Evolutionary conservation across 2,797 vertebrate genomes (phyloP).

Genomic region (Coregonus ussuriensis): DNA sequence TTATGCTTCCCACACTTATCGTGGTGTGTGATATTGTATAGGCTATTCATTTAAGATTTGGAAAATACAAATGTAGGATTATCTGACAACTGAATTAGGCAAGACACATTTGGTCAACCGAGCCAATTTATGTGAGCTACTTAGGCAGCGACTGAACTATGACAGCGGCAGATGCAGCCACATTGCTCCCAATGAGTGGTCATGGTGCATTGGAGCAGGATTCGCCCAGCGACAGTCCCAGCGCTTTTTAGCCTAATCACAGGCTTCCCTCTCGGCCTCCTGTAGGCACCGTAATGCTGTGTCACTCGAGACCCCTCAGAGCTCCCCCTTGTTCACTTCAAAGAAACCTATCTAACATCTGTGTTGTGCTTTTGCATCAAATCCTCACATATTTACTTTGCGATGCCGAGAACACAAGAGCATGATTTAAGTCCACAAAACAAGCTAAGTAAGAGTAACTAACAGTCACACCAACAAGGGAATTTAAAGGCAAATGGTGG

Average conservation of each 20-base stretch:
- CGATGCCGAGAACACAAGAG: constrained; percentile 53
- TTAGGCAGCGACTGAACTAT: constrained; percentile 23
- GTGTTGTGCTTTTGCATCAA: constrained; percentile 58
- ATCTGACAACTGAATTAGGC: constrained; percentile 14
- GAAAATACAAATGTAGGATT: constrained; percentile 3
- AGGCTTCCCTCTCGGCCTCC: constrained; percentile 70
- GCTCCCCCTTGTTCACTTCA: constrained; percentile 41
- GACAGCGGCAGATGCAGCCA: constrained; percentile 53
- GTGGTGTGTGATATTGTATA: neutral
- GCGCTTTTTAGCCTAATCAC: constrained; percentile 59
- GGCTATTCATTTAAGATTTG: neutral
- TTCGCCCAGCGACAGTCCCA: constrained; percentile 59
- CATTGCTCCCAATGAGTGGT: constrained; percentile 34
- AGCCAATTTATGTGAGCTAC: constrained; percentile 26
- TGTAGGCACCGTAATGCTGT: constrained; percentile 55
- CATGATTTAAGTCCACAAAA: constrained; percentile 13
- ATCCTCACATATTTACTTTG: constrained; percentile 57
- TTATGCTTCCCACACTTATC: neutral
- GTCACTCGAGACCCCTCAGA: constrained; percentile 59
- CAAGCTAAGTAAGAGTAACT: neutral
- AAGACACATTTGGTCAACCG: constrained; percentile 46
- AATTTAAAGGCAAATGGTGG: constrained; percentile 23
- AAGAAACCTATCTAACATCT: constrained; percentile 40
- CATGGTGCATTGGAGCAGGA: constrained; percentile 52
- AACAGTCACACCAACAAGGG: constrained; percentile 22